Conservation (phyloP, 2,888 invertebrate genomes). For the Ptychoptera albimana region DNA sequence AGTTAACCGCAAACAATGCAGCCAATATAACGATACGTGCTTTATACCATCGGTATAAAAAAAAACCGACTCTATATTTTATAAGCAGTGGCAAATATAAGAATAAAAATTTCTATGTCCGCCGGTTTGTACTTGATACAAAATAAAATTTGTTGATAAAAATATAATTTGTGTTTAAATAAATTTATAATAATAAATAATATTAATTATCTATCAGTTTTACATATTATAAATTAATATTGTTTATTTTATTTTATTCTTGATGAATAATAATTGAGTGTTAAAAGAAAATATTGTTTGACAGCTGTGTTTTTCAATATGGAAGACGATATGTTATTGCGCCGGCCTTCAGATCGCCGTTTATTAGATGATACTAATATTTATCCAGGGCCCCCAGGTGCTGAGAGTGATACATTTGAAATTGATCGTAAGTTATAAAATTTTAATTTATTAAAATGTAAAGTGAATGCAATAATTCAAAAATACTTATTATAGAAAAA, state of each 20-base stretch:
- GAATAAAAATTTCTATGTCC: too few species aligned
- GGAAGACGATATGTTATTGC: conserved; percentile 23
- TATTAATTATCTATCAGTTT: neutral
- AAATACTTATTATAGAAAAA: neutral
- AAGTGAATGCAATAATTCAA: conserved; percentile 9
- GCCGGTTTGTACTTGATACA: too few species aligned
- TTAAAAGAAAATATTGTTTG: neutral
- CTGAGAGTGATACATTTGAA: conserved; percentile 18
- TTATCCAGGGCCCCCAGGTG: conserved; percentile 25
- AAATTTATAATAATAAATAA: conserved; percentile 1
- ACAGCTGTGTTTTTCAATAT: conserved; percentile 13
- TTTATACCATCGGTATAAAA: too few species aligned
- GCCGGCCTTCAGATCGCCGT: conserved; percentile 21
- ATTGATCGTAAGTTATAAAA: conserved; percentile 12
- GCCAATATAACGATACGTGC: too few species aligned
- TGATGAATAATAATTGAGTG: neutral
- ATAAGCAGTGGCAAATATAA: too few species aligned
- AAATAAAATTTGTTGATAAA: too few species aligned
- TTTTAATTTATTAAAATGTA: conserved; percentile 4
- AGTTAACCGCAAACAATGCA: too few species aligned
- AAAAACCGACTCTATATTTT: too few species aligned
- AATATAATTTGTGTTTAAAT: too few species aligned
- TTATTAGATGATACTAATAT: conserved; percentile 17
- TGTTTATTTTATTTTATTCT: neutral
- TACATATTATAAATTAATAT: neutral